Evolutionary conservation across 1,140 invertebrate species (phyloP), one percentile per base, ranked within the genome.

Genomic region (Trichogramma pretiosum): DNA sequence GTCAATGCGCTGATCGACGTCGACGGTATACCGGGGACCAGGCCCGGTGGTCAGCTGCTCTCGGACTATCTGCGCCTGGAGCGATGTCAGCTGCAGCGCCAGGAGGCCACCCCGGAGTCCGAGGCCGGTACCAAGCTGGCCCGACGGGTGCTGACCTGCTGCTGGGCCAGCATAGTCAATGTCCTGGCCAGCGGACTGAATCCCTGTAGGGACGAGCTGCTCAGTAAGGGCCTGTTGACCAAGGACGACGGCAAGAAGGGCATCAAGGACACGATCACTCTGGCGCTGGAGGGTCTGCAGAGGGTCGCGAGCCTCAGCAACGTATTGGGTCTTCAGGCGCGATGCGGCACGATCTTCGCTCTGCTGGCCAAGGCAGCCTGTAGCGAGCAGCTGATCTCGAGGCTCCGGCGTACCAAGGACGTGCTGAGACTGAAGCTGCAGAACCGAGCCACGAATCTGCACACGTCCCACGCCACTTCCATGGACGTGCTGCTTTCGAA

Each of bases 81-180:
- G 64, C 79, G 80, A 65, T 84, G 84, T 13, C 73, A 77, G 41
- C 50, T 70, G 63, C 50, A 77, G 70, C 3, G 78, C 72, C 67
- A 64, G 75, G 84, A 88, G 52, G 77, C 76, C n/a, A 81, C 78
- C 54, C 74, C 81, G 3, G 78, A 83, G 59, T 68, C 77, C 2
- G 80, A 85, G 57, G 84, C 84, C 2, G 83, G 84, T 51, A 75
- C 77, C 4, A 81, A 80, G 59, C 58, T 82, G 14, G 77, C 78
- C 0, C 68, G 80, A 23, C 66, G 80, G 53, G 80, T 95, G n/a
- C 63, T 95, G 21, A 91, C 87, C 3, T 88, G 85, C 55, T 93
- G 90, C 60, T 95, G 91, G 91, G 83, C 87, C 36, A 87, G 86
- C 0, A 85, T 94, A 74, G 79, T 94, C 34, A 82, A 84, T n/a